phyloP scores from a whole-genome alignment of 2,113 vertebrate genomes.

The Phrynocephalus versicolor region DNA sequence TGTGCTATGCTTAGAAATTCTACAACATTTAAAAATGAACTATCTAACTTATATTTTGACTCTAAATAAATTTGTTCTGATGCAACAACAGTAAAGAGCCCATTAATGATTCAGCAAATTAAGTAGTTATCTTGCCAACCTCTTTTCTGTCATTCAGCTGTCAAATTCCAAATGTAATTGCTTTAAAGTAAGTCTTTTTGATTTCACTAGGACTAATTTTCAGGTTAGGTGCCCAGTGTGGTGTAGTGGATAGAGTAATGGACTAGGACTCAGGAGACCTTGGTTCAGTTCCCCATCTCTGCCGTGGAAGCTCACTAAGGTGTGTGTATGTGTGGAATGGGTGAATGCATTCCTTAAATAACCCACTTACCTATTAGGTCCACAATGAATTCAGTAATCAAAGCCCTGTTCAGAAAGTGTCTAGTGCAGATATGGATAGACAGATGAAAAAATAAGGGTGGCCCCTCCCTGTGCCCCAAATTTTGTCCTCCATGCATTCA shows the following conservation, averaged over 20 bases:
- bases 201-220: neutral
- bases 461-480: neutral
- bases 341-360: too few relatives aligned
- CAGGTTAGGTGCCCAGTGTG: neutral
- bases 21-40: conserved; percentile 68
- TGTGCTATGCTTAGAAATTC: conserved; percentile 52
- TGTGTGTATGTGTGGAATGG: too few relatives aligned
- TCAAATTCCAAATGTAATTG: neutral
- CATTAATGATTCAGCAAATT: conserved; percentile 21
- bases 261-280: too few relatives aligned
- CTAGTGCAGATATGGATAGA: neutral
- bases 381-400: too few relatives aligned
- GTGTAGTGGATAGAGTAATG: neutral
- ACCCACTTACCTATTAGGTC: too few relatives aligned
- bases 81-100: neutral
- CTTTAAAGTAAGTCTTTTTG: neutral
- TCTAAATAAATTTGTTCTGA: conserved; percentile 26
- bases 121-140: conserved; percentile 2
- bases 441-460: neutral
- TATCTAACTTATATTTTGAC: conserved; percentile 47
- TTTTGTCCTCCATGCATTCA: neutral
- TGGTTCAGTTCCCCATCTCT: neutral
- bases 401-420: neutral
- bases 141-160: conserved; percentile 5
- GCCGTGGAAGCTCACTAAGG: too few relatives aligned